Evolutionary conservation across 2,888 invertebrate genomes (phyloP).

Genomic region (Drosophila pseudotakahashii): DNA sequence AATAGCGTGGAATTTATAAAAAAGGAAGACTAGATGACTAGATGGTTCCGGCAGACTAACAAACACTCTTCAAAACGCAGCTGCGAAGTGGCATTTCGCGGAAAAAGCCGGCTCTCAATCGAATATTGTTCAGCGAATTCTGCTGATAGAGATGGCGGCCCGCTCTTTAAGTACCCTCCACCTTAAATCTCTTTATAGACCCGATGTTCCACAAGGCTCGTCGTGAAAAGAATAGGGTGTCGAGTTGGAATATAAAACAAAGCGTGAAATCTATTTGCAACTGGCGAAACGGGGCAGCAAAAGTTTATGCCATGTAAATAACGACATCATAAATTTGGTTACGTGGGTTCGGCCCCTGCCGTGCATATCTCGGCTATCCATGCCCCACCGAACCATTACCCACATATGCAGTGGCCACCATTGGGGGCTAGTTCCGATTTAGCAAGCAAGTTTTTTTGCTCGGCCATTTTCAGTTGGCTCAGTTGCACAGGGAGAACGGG

Average conservation of each 20-base stretch:
- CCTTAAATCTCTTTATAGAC: slow-evolving; percentile 21
- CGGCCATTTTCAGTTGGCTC: slow-evolving; percentile 18
- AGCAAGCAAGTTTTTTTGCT: slow-evolving; percentile 49
- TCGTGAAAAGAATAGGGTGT: slow-evolving; percentile 24
- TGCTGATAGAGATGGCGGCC: neutral
- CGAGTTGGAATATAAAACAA: slow-evolving; percentile 64
- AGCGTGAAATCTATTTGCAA: slow-evolving; percentile 76
- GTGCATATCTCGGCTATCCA: slow-evolving; percentile 57
- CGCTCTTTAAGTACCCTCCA: neutral
- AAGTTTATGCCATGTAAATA: slow-evolving; percentile 80
- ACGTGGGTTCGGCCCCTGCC: slow-evolving; percentile 39
- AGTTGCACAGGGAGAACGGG: slow-evolving; percentile 8
- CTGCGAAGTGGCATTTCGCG: neutral
- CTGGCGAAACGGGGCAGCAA: slow-evolving; percentile 56
- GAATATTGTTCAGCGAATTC: neutral
- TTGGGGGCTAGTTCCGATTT: slow-evolving; percentile 68
- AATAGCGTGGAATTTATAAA: slow-evolving; percentile 62
- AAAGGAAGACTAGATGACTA: slow-evolving; percentile 23
- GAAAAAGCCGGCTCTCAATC: neutral
- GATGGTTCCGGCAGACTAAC: slow-evolving; percentile 20
- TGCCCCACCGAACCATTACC: slow-evolving; percentile 23
- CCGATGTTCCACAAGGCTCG: slow-evolving; percentile 7
- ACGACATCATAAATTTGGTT: slow-evolving; percentile 79
- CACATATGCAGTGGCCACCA: slow-evolving; percentile 41
- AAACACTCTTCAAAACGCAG: slow-evolving; percentile 45